Base-by-base conservation (phyloP, 2,113 vertebrate species). In the Phyllopteryx taeniolatus region DNA sequence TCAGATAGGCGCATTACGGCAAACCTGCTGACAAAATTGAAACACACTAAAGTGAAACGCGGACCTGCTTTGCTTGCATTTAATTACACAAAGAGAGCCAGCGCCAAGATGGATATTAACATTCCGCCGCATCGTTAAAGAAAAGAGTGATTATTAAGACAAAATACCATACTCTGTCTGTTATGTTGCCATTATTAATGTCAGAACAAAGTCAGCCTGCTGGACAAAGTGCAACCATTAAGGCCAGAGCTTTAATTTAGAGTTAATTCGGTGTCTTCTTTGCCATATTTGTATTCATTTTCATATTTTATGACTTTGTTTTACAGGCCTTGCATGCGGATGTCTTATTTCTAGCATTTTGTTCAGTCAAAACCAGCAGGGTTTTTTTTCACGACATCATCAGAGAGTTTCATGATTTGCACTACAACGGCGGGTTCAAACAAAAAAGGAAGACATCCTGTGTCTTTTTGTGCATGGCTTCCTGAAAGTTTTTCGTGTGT, bases 21-120 rank as follows among this genome's bases (percentile, higher is more conserved):
- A 94, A 96, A 95, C 83, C 90, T 95, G 95, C 95, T 96, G 95
- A 96, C 94, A 95, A 90, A 90, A 94, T 82, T 93, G 92, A 90
- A 91, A 94, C 88, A 79, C 91, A 84, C 92, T 91, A 94, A 88
- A 90, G 80, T 90, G 89, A 91, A 90, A 87, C 80, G 85, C 80
- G 80, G 84, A 86, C 85, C 88, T 56, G 78, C 90, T 92, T 91
- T 85, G 82, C 76, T 87, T 57, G 86, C 86, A 92, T 93, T 92
- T 91, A 91, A 92, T 93, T 92, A 92, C 79, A 17, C 64, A 31
- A 44, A 66, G 22, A 47, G 64, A 79, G 79, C 75, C 83, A 81
- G 78, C 74, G 76, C 20, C 64, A 79, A 79, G 60, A 73, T 43
- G 70, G 81, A 84, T 85, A 80, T 83, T 84, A 85, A 82, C 80